Evolutionary conservation across 2,113 vertebrate species (phyloP).

Genomic region (Clarias gariepinus): DNA sequence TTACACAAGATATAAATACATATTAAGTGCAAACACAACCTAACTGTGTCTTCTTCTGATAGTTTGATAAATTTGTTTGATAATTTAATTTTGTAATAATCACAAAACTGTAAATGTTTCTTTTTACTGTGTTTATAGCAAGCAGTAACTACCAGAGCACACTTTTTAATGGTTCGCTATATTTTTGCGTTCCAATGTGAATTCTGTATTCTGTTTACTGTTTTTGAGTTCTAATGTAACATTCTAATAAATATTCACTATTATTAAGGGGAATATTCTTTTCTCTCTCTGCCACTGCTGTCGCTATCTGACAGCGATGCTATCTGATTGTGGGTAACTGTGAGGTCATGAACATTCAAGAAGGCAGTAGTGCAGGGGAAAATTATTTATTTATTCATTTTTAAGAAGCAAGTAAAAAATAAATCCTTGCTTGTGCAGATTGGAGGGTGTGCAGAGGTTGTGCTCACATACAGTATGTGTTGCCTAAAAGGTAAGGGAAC

Average conservation of each 20-base stretch:
- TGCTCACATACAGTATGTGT: too few relatives aligned
- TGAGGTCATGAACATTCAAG: too few relatives aligned
- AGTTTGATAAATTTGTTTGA: not conserved
- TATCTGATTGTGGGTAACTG: too few relatives aligned
- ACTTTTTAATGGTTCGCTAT: not conserved
- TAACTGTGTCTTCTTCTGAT: not conserved
- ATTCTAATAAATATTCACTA: not conserved
- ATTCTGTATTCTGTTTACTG: not conserved
- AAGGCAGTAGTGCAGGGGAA: too few relatives aligned
- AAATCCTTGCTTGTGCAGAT: too few relatives aligned
- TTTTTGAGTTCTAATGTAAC: not conserved
- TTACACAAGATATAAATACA: not conserved
- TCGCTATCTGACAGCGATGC: too few relatives aligned
- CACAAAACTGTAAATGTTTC: not conserved
- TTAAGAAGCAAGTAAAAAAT: too few relatives aligned
- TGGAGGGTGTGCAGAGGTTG: too few relatives aligned
- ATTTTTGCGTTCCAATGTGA: not conserved
- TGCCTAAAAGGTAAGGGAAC: too few relatives aligned
- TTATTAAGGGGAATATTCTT: not conserved
- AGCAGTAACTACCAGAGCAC: not conserved
- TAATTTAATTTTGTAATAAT: not conserved
- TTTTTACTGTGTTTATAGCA: not conserved
- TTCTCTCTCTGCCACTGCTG: too few relatives aligned
- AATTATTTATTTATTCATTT: too few relatives aligned
- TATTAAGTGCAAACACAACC: not conserved